Evolutionary conservation across 2,888 invertebrate genomes (phyloP), one percentile per base, ranked within the genome.

Genomic region (Drosophila hamatofila): DNA sequence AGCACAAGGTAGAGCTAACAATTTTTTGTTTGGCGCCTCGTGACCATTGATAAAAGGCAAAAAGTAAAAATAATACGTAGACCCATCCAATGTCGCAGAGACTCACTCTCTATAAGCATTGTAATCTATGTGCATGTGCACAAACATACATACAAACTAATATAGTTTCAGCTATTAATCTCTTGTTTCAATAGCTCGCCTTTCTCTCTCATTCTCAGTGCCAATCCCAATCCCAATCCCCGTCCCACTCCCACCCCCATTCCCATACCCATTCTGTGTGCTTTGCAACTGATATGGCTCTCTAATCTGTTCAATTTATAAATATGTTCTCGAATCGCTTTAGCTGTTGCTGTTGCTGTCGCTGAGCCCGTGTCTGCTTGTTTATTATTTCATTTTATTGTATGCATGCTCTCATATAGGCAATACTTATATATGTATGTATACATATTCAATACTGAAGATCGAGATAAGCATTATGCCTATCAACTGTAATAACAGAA

Each of bases 301-400:
- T 41, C 60, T 74, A 73, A 75, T 73, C 67, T 73, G 21, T 30
- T 55, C 60, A 65, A 69, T 72, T 63, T 66, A 72, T 76, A 83
- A 83, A 75, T 68, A 65, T 71, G 14, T 68, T 67, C 60, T 55
- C 54, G 49, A 42, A 48, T 46, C 37, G 21, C 57, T 55, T 61
- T 44, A 14, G 23, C 44, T 46, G 46, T 16, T 4, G 21, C 44
- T 61, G 51, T 21, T 21, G 9, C 25, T 27, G 48, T 48, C 27
- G n/a, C 48, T 27, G 48, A 18, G 23, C 56, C 48, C 62, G 18
- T 56, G 27, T 23, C 37, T 25, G 18, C 18, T 35, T 23, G 33
- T 21, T n/a, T 35, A 5, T 44, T 21, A 23, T 44, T 48, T 46
- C 35, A 8, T 25, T 48, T 57, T 59, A 14, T 33, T 39, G 23